Evolutionary conservation across 2,113 vertebrate genomes (phyloP).

Genomic region (Amblyopsis rosae): DNA sequence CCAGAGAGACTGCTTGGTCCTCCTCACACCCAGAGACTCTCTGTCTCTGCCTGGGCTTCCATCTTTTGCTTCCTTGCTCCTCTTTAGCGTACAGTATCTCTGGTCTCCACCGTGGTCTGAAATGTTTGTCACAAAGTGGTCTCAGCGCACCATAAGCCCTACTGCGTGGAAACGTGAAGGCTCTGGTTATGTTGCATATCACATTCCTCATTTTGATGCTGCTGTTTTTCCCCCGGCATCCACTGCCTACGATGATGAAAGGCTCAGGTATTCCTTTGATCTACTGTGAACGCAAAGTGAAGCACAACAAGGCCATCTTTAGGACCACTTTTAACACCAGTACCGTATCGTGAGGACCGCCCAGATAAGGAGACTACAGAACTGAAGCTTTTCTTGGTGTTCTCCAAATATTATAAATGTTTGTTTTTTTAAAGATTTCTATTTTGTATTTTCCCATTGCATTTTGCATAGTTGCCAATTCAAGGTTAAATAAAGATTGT

Average conservation of each 20-base stretch:
- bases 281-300: slow-evolving; percentile 74
- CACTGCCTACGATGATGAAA: slow-evolving; percentile 70
- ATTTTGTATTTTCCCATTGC: too few species aligned
- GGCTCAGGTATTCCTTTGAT: slow-evolving; percentile 77
- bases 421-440: too few species aligned
- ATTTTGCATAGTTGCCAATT: too few species aligned
- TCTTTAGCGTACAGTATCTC: not conserved
- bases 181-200: slow-evolving; percentile 22
- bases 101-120: slow-evolving; percentile 18
- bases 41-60: slow-evolving; percentile 8
- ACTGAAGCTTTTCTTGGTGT: slow-evolving; percentile 10
- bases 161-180: slow-evolving; percentile 24
- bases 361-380: slow-evolving; percentile 1
- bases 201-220: slow-evolving; percentile 33
- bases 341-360: not conserved
- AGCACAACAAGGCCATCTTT: slow-evolving; percentile 28
- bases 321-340: slow-evolving; percentile 19
- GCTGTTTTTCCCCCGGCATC: slow-evolving; percentile 47
- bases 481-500: slow-evolving; percentile 16
- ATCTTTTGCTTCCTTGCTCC: not conserved
- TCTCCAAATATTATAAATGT: slow-evolving; percentile 2
- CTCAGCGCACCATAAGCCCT: slow-evolving; percentile 9
- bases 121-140: slow-evolving; percentile 4
- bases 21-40: slow-evolving; percentile 14
- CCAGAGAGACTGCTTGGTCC: slow-evolving; percentile 16